Percentiles rank a stretch among this genome's conserved stretches.
phyloP scores from a whole-genome alignment of 2,888 invertebrate species.

The Bugula neritina region DNA sequence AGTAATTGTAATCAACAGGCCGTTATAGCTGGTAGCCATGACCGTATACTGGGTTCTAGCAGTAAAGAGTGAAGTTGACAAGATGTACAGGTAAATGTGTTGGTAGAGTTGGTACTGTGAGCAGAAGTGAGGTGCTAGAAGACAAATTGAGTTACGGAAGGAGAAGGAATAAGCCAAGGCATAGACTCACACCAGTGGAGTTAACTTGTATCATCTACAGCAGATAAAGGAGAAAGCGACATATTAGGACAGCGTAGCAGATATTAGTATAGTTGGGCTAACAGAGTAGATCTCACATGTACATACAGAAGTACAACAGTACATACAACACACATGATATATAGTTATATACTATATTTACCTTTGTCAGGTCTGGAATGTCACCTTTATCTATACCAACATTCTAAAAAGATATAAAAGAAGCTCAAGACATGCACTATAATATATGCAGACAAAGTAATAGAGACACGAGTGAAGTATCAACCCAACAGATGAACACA shows the following conservation, averaged over 20 bases:
- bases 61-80: no score
- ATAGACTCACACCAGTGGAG: slow-evolving; percentile 30
- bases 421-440: neutral
- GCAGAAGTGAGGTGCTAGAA: neutral
- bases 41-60: no score
- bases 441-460: neutral
- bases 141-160: neutral
- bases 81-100: no score
- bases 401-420: slow-evolving; percentile 59
- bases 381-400: slow-evolving; percentile 98
- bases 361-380: slow-evolving; percentile 93
- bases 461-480: neutral
- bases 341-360: slow-evolving; percentile 41
- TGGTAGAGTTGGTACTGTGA: neutral
- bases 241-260: no score
- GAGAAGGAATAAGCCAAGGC: neutral
- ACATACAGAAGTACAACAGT: slow-evolving; percentile 29
- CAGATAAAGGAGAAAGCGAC: neutral
- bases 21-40: no score
- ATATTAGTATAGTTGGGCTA: no score
- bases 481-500: no score
- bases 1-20: no score
- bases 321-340: slow-evolving; percentile 24
- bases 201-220: slow-evolving; percentile 30
- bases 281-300: slow-evolving; percentile 25